phyloP scores from a whole-genome alignment of 2,113 vertebrate species.

The Colinus virginianus region DNA sequence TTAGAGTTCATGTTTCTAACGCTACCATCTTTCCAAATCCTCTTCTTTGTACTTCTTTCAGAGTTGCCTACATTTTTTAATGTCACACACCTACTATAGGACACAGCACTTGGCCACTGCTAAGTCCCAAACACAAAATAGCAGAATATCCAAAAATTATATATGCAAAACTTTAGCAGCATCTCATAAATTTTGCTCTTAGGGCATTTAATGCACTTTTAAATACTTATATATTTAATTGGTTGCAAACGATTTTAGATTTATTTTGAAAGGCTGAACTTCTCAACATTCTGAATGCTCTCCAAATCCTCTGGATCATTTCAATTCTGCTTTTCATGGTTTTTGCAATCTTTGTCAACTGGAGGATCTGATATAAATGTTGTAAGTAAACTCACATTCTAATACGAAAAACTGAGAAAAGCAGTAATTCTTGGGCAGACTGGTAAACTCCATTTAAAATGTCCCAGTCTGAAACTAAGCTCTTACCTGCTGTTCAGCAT shows the following conservation, averaged over 20 bases:
- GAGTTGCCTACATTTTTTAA: background rate
- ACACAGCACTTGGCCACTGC: background rate
- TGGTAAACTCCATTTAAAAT: background rate
- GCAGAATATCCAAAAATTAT: background rate
- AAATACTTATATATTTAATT: background rate
- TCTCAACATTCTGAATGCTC: background rate
- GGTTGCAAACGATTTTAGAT: background rate
- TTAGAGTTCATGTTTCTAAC: background rate
- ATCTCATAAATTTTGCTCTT: background rate
- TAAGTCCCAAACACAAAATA: background rate
- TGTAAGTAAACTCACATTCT: background rate
- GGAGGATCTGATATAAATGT: background rate
- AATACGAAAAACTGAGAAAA: background rate
- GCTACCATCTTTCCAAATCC: background rate
- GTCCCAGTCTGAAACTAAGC: background rate
- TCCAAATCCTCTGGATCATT: background rate
- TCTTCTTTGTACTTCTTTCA: background rate
- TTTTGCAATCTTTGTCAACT: background rate
- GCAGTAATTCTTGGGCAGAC: background rate
- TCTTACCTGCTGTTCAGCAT: background rate
- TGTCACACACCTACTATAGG: background rate
- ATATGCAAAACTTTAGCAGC: background rate
- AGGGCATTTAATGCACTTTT: background rate
- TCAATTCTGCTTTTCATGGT: background rate
- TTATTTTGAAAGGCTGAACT: background rate